Evolutionary conservation across 2,888 invertebrate species (phyloP), one percentile per base, ranked within the genome.

Genomic region (Oscheius myriophilus): DNA sequence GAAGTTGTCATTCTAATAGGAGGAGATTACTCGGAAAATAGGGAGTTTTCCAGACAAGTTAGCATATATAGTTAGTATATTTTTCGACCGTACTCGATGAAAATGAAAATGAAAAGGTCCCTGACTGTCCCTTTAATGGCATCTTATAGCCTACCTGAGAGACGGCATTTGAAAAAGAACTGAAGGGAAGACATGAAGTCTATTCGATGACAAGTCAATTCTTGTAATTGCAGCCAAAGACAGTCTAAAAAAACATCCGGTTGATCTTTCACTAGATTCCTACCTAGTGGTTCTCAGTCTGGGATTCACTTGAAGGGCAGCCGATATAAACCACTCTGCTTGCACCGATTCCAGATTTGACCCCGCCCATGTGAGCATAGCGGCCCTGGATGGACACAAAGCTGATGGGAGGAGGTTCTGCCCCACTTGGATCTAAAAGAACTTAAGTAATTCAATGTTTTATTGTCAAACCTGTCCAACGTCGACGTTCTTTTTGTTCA

Each of bases 211-310:
- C 51, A 97, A 90, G 87, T 98, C 97, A 33, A 97, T 89, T 46
- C 96, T 90, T 0, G 97, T 98, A 69, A 98, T 92, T 0, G 96
- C 95, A 84, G 92, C 92, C n/a, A 95, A 88, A 0, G 93, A 91
- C 51, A 82, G 68, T n/a, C 73, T 72, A 45, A 46, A 67, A 54
- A 33, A n/a, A 25, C 2, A 26, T 2, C 1, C 39, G 21, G 1
- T 14, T 25, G 25, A 51, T 9, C 6, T n/a, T 12, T 2, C 3
- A 55, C 41, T 23, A 43, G 45, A 55, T 2, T 51, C 62, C 0
- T 43, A 65, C 45, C 74, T 55, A 0, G 78, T 73, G 11, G 82
- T 80, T 25, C 91, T 91, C 33, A 96, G 88, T 82, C 92, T 91
- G 1, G 92, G 91, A 88, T 96, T 97, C 25, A 95, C 91, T 70